A percentile compares a stretch with the other conserved stretches of the same genome.
These are phyloP conservation scores for Acanthis flammea DNA, from an alignment of 2,797 vertebrate species.

Conservation along the genomic window DNA sequence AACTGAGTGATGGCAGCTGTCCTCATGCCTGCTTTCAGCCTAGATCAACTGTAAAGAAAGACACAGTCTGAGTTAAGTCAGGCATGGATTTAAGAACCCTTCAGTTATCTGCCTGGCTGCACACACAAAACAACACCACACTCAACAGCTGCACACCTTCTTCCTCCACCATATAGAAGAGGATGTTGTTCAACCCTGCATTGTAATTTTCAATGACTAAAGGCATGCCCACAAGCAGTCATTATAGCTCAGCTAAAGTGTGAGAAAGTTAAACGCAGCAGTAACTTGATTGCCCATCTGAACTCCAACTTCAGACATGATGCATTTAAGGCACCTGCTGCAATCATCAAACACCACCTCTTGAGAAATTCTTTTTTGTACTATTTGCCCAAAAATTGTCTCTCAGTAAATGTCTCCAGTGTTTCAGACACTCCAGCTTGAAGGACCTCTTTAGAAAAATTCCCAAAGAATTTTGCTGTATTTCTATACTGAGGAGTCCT, in stretches of 20 bases:
- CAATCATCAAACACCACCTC: background rate
- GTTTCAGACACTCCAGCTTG: background rate
- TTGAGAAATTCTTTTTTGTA: background rate
- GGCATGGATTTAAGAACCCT: background rate
- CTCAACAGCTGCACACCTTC: background rate
- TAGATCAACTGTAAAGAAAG: background rate
- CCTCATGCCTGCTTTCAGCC: background rate
- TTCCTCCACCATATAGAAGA: background rate
- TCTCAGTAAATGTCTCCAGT: background rate
- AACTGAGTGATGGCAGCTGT: background rate
- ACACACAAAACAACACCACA: background rate
- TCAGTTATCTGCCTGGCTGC: background rate
- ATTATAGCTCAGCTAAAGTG: background rate
- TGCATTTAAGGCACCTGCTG: background rate
- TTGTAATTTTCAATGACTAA: background rate
- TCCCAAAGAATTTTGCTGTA: background rate
- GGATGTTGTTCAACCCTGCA: background rate
- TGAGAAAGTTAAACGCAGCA: background rate
- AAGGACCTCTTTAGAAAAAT: background rate
- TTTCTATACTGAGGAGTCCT: background rate
- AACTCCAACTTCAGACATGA: background rate
- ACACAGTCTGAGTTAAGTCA: background rate
- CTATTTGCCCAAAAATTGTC: background rate
- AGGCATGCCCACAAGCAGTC: background rate
- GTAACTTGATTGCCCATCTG: background rate